Percentiles rank a stretch among this genome's conserved stretches.
Evolutionary conservation across 2,888 invertebrate species (phyloP).

Genomic region (Creontiades dilutus): DNA sequence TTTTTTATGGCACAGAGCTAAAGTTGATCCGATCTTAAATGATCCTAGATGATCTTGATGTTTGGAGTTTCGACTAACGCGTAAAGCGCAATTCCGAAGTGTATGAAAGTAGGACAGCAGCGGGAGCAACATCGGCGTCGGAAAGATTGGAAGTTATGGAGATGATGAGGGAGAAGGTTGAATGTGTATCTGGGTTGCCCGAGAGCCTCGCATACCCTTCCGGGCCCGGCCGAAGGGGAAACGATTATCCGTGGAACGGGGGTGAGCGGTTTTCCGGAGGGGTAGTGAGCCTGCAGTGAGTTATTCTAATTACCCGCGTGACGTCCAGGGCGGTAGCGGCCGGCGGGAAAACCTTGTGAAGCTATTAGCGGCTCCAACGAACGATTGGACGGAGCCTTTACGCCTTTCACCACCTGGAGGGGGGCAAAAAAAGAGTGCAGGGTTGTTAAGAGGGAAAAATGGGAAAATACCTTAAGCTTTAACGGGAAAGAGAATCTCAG

Average conservation of each 20-base stretch:
- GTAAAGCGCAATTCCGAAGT: too few species aligned
- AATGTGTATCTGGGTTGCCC: neutral
- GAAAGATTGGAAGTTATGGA: neutral
- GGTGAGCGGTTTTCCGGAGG: neutral
- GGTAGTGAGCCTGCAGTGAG: neutral
- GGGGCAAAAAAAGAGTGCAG: too few species aligned
- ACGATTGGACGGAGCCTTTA: too few species aligned
- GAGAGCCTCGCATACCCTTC: neutral
- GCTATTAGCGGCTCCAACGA: too few species aligned
- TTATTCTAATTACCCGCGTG: conserved; percentile 2
- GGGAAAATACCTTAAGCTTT: too few species aligned
- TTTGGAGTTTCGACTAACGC: too few species aligned
- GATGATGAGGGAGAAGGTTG: neutral
- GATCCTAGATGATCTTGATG: too few species aligned
- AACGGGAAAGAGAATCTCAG: too few species aligned
- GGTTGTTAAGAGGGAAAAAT: too few species aligned
- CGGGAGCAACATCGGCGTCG: neutral
- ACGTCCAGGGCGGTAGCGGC: neutral
- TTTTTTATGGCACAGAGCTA: too few species aligned
- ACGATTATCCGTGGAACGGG: neutral
- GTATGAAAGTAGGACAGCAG: neutral
- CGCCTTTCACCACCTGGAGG: too few species aligned
- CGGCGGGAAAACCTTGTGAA: neutral
- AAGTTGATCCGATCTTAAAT: too few species aligned
- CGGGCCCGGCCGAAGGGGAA: neutral